phyloP scores from a whole-genome alignment of 2,888 invertebrate species.

The Tachina fera region DNA sequence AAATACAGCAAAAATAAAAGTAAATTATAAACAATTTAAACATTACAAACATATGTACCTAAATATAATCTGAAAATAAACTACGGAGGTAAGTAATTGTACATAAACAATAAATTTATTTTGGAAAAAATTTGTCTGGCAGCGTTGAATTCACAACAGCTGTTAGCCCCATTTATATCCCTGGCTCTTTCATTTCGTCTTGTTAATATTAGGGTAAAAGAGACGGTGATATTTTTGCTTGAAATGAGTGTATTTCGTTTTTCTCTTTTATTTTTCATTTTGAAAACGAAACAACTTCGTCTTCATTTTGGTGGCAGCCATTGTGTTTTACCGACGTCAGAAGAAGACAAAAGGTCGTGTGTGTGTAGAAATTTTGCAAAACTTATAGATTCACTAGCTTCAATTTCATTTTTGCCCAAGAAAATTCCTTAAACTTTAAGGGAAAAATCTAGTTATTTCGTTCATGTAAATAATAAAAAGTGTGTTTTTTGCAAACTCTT shows the following conservation, averaged over 20 bases:
- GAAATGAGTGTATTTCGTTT: slow-evolving; percentile 49
- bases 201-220: slow-evolving; percentile 2
- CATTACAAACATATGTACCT: neutral
- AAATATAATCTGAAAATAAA: too few relatives aligned
- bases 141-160: slow-evolving; percentile 29
- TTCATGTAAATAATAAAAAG: slow-evolving; percentile 73
- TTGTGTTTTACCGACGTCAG: slow-evolving; percentile 78
- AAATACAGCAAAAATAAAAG: neutral
- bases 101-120: neutral
- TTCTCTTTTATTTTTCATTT: slow-evolving; percentile 53
- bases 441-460: slow-evolving; percentile 80
- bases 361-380: slow-evolving; percentile 53
- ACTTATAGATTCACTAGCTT: slow-evolving; percentile 71
- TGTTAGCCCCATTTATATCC: slow-evolving; percentile 9
- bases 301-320: slow-evolving; percentile 73
- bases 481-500: slow-evolving; percentile 65
- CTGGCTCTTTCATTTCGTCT: slow-evolving; percentile 1
- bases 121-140: slow-evolving; percentile 43
- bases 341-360: slow-evolving; percentile 78
- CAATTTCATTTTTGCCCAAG: slow-evolving; percentile 74
- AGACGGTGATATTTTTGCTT: neutral
- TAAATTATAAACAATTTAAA: neutral
- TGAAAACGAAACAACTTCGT: slow-evolving; percentile 71
- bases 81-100: slow-evolving; percentile 36
- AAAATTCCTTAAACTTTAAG: slow-evolving; percentile 59